Evolutionary conservation across 2,113 vertebrate genomes (phyloP).

Genomic region (Emberiza fucata): DNA sequence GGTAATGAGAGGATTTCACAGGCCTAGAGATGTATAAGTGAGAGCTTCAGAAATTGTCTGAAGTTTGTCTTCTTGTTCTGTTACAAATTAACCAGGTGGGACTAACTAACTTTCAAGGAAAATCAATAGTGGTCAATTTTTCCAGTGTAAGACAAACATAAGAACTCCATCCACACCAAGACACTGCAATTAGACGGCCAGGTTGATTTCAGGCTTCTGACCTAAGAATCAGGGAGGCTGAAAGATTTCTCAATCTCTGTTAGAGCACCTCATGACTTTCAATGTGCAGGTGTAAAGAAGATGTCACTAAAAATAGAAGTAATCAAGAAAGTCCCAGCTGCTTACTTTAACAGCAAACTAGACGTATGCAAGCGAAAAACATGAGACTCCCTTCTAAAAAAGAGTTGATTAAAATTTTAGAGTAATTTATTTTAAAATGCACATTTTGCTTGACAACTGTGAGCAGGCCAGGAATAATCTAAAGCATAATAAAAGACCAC

Average conservation of each 20-base stretch:
- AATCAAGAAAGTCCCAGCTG: slow-evolving; percentile 49
- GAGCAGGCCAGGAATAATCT: slow-evolving; percentile 1
- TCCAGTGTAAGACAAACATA: neutral
- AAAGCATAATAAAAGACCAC: neutral
- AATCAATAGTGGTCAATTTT: neutral
- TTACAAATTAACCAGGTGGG: neutral
- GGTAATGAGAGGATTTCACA: neutral
- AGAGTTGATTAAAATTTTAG: slow-evolving; percentile 61
- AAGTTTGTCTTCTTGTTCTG: neutral
- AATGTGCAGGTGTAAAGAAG: slow-evolving; percentile 30
- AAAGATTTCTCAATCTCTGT: neutral
- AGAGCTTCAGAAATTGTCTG: neutral
- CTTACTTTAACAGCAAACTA: slow-evolving; percentile 42
- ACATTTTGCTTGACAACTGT: slow-evolving; percentile 52
- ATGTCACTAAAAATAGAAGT: slow-evolving; percentile 38
- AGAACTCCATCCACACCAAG: neutral
- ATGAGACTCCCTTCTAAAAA: slow-evolving; percentile 50
- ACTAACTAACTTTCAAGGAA: neutral
- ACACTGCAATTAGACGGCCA: neutral
- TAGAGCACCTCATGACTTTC: neutral
- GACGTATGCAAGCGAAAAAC: slow-evolving; percentile 45
- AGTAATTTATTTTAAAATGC: slow-evolving; percentile 55
- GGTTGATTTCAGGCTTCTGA: neutral
- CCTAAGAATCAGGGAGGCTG: neutral
- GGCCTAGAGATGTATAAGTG: neutral